Evolutionary conservation across 2,888 invertebrate genomes (phyloP), one percentile per base, ranked within the genome.

Genomic region (Drosophila kuntzei): DNA sequence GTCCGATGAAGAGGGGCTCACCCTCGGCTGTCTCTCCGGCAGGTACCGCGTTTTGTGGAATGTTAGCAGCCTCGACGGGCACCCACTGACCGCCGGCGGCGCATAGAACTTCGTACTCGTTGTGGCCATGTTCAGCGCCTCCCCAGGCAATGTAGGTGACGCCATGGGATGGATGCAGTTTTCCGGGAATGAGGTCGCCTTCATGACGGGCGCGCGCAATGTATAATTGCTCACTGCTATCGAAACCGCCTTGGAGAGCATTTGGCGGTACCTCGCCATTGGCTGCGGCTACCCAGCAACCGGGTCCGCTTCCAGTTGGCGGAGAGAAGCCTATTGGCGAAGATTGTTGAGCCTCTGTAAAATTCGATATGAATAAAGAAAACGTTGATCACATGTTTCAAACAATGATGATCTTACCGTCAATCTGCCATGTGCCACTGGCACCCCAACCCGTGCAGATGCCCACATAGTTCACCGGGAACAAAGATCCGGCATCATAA

Each of bases 391-490:
- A 27, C 16, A 39, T 39, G 39, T 6, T 39, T 12, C 2, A 39
- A 20, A 20, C 41, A 12, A 7, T 54, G 6, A 11, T 11, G 3
- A 5, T 1, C 87, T 85, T 93, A 96, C 96, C 95, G 93, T 96
- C 96, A 82, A 97, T 94, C 74, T 95, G 93, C 97, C 97, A 97
- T 41, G 95, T 94, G 34, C 97, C 97, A 57, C 93, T 93, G 11
- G 97, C 96, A 16, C 97, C 97, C 96, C 97, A 97, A 50, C 97
- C 97, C 46, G 97, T 97, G 92, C 96, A 96, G 29, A 97, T 94
- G 44, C 97, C 97, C 44, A 96, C 95, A 91, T 95, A 95, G 70
- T 94, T 94, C 61, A 97, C 94, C 11, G 94, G 94, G 91, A 96
- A 94, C 4, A 95, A 94, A 73, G 95, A 94, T 1, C 95, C 95